phyloP scores from a whole-genome alignment of 2,888 invertebrate genomes.

The Apodemia duryi region DNA sequence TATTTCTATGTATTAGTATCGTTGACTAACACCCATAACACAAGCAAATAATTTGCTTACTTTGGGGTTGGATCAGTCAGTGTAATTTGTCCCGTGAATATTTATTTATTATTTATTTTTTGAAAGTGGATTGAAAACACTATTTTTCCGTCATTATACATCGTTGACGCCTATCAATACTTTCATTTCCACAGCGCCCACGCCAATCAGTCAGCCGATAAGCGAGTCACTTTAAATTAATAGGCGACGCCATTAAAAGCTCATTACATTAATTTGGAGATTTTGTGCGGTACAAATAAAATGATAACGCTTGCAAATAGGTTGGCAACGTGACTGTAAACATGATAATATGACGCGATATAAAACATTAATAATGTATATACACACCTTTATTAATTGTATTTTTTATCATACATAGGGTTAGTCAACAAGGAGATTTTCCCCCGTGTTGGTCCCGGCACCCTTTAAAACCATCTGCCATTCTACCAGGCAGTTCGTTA shows the following conservation, averaged over 20 bases:
- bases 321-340: constrained; percentile 23
- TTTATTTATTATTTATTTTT: too few species aligned
- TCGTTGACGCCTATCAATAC: not conserved
- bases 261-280: constrained; percentile 47
- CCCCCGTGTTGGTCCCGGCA: too few species aligned
- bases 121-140: not conserved
- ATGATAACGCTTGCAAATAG: constrained; percentile 26
- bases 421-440: too few species aligned
- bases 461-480: too few species aligned
- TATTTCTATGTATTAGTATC: too few species aligned
- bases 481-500: too few species aligned
- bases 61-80: too few species aligned
- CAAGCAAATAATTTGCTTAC: too few species aligned
- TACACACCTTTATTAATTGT: not conserved
- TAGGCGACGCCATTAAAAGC: constrained; percentile 51
- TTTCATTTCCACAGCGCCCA: not conserved
- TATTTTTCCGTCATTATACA: constrained; percentile 4
- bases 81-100: too few species aligned
- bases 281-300: constrained; percentile 26
- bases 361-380: not conserved
- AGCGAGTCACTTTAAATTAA: constrained; percentile 42
- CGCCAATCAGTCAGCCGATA: constrained; percentile 21
- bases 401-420: too few species aligned
- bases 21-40: too few species aligned
- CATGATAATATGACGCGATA: constrained; percentile 7